These are phyloP conservation scores for Sarcophaga caerulescens DNA, from an alignment of 2,888 invertebrate genomes.

Conservation along the genomic window DNA sequence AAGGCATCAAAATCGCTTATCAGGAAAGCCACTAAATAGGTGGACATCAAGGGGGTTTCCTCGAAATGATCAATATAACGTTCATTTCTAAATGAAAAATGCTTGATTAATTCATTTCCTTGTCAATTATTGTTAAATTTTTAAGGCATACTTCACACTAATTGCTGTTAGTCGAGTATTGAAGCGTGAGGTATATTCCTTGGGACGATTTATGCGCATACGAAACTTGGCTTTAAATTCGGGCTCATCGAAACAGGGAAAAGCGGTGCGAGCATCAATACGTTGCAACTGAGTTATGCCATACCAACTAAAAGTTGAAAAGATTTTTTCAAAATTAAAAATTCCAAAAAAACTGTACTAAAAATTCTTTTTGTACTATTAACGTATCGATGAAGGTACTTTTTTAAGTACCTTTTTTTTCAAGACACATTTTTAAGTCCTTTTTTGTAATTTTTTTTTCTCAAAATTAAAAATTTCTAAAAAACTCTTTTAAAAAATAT, in stretches of 20 bases:
- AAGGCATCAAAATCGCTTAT: conserved; percentile 80
- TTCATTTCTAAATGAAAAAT: conserved; percentile 60
- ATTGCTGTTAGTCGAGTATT: conserved; percentile 80
- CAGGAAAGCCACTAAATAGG: conserved; percentile 91
- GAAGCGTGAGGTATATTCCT: conserved; percentile 75
- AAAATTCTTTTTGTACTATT: too few species aligned
- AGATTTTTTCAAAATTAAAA: not conserved
- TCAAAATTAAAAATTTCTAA: too few species aligned
- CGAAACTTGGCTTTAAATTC: conserved; percentile 86
- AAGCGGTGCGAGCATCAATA: conserved; percentile 84
- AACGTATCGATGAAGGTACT: too few species aligned
- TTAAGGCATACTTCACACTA: conserved; percentile 83
- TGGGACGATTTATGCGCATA: conserved; percentile 83
- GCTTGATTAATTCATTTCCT: not conserved
- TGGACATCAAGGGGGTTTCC: conserved; percentile 85
- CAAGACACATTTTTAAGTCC: too few species aligned
- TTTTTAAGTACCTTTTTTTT: too few species aligned
- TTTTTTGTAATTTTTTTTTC: too few species aligned
- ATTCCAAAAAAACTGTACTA: not conserved
- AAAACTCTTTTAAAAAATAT: too few species aligned
- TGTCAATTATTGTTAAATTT: not conserved
- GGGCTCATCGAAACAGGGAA: conserved; percentile 91
- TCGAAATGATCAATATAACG: conserved; percentile 74
- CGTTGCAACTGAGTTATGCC: conserved; percentile 86
- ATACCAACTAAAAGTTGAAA: conserved; percentile 76